Base-by-base conservation (phyloP, 2,113 vertebrate genomes). In the Vombatus ursinus region DNA sequence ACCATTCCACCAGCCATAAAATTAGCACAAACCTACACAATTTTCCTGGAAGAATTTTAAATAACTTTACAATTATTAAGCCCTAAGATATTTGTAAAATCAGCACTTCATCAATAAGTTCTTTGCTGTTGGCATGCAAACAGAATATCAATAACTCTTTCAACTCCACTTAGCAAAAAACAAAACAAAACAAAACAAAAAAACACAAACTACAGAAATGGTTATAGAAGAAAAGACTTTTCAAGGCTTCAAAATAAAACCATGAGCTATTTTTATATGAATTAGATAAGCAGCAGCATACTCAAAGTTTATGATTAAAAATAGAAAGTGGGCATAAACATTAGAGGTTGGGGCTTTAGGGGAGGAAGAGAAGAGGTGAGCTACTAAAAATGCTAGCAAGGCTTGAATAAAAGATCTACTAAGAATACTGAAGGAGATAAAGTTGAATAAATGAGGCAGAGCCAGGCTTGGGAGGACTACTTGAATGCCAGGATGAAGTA, bases 91-190 rank as follows among this genome's bases (percentile, higher is more conserved):
- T 3, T 8, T 92, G 91, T 47, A 95, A 95, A 54, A 90, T 92
- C 95, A 94, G 44, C 19, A 93, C 3, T 94, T 52, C 50, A 91
- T 25, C 53, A 92, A 94, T 84, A 92, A 54, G 93, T 51, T 77
- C 31, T 16, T 68, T 68, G 31, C 16, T 68, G 31, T 9, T 91
- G n/a, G 93, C 37, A 93, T 47, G 4, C 24, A 95, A 11, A 94
- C 94, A 77, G 47, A 94, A 91, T 19, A 92, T 0, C 90, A 10
- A 44, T 16, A 68, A 50, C 24, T 91, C 57, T 31, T 24, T 7
- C 51, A 94, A 95, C 84, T 53, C 92, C 7, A 77, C 4, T 50
- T 91, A 94, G 54, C 26, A 91, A 92, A 54, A 37, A 52, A 51
- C 9, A 51, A 51, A 51, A 50, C 8, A 50, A 52, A 52, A 50